Percentiles rank a stretch among this genome's conserved stretches.
Evolutionary conservation across 1,140 invertebrate genomes (phyloP).

Genomic region (Parapsyche elsis): DNA sequence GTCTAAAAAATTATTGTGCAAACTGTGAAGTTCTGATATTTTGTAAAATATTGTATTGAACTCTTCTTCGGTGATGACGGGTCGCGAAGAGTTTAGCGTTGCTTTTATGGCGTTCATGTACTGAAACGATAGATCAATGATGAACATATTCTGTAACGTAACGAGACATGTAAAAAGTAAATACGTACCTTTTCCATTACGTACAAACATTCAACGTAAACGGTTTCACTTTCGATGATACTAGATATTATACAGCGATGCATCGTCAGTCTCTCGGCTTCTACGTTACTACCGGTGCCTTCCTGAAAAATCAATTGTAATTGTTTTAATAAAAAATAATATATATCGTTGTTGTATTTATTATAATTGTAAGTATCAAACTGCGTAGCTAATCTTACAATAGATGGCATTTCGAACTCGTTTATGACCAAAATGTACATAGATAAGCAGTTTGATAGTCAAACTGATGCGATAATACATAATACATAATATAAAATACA

Average conservation of each 20-base stretch:
- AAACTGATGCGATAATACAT: no score
- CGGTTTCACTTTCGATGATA: slow-evolving; percentile 90
- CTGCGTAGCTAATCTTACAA: no score
- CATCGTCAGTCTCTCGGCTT: slow-evolving; percentile 79
- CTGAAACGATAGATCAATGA: slow-evolving; percentile 64
- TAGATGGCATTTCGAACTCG: no score
- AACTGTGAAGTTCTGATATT: slow-evolving; percentile 85
- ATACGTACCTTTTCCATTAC: slow-evolving; percentile 83
- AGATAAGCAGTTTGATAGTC: no score
- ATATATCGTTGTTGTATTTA: no score
- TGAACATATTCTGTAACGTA: neutral
- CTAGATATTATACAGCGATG: slow-evolving; percentile 86
- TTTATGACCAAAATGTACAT: no score
- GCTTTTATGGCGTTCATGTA: slow-evolving; percentile 94
- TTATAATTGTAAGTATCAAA: no score
- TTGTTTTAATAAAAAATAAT: no score
- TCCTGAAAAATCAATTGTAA: slow-evolving; percentile 62
- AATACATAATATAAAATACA: no score
- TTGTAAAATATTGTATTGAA: slow-evolving; percentile 93
- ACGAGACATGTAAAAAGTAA: neutral
- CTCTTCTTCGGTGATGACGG: slow-evolving; percentile 88
- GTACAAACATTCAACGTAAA: slow-evolving; percentile 89
- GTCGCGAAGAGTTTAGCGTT: slow-evolving; percentile 86
- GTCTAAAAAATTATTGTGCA: slow-evolving; percentile 85
- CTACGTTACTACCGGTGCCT: slow-evolving; percentile 69